A percentile compares a stretch with the other conserved stretches of the same genome.
Conservation (phyloP, 2,113 vertebrate genomes). For the Pseudorectes ferrugineus region DNA sequence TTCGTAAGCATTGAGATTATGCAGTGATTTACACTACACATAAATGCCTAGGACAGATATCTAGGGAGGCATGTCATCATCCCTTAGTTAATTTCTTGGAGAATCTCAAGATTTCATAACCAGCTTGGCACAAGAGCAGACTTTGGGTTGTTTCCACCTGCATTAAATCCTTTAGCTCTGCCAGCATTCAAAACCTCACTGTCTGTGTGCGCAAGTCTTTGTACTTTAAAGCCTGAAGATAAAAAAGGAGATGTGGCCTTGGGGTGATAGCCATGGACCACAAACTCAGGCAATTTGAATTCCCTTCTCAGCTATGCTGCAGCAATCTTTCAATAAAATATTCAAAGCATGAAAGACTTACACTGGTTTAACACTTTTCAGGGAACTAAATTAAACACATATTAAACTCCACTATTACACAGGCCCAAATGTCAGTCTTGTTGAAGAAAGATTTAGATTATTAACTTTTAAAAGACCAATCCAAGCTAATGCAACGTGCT, state of each 20-base stretch:
- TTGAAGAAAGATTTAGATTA: background rate
- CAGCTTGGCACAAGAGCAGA: background rate
- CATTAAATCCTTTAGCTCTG: background rate
- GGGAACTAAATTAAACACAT: background rate
- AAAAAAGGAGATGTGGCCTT: background rate
- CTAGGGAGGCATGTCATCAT: background rate
- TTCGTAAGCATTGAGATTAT: background rate
- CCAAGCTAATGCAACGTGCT: background rate
- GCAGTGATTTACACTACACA: accelerated
- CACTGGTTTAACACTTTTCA: background rate
- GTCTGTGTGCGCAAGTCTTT: background rate
- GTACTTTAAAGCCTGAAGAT: background rate
- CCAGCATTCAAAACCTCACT: background rate
- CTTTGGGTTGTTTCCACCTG: background rate
- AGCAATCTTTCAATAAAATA: background rate
- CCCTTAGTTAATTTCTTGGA: background rate
- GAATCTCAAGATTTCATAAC: background rate
- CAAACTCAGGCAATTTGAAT: background rate
- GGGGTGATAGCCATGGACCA: background rate
- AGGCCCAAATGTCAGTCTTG: background rate
- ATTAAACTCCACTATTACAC: background rate
- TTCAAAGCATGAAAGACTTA: background rate
- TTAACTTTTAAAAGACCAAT: background rate
- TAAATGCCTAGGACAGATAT: background rate
- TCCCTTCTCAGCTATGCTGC: background rate